A percentile compares a stretch with the other conserved stretches of the same genome.
These are phyloP conservation scores for Habrosyne pyritoides DNA, from an alignment of 2,888 invertebrate genomes.

Conservation along the genomic window DNA sequence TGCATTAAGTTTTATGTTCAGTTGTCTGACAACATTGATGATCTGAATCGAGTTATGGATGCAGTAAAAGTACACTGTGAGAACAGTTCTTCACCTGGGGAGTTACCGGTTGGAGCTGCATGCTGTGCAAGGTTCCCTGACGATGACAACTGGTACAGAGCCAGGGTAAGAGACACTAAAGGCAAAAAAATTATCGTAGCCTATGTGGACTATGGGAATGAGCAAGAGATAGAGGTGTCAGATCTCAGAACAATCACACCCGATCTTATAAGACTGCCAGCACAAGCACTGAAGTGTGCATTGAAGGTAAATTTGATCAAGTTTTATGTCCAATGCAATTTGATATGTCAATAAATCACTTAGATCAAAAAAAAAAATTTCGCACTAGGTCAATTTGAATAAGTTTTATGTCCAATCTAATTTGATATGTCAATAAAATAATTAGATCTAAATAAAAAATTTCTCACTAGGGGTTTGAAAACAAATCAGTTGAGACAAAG, in stretches of 20 bases:
- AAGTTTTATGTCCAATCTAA: no score
- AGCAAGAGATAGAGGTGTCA: constrained; percentile 87
- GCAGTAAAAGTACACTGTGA: constrained; percentile 85
- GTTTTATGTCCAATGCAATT: no score
- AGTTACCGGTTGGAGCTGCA: constrained; percentile 84
- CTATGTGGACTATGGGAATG: constrained; percentile 98
- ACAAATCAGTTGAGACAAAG: constrained; percentile 80
- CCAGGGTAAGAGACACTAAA: constrained; percentile 86
- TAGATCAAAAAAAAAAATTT: no score
- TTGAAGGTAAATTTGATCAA: constrained; percentile 76
- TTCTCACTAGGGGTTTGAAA: constrained; percentile 73
- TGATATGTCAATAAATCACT: no score
- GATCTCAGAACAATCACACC: constrained; percentile 86
- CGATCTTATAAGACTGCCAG: constrained; percentile 85
- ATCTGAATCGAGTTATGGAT: constrained; percentile 87
- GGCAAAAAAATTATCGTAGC: constrained; percentile 86
- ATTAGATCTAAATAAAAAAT: no score
- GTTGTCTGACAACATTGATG: constrained; percentile 83
- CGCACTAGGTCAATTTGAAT: no score
- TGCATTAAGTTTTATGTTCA: constrained; percentile 90
- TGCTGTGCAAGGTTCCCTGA: constrained; percentile 91
- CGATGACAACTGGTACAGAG: constrained; percentile 96
- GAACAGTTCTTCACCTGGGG: constrained; percentile 67
- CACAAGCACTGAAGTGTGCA: constrained; percentile 91
- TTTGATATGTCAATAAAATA: no score